phyloP scores from a whole-genome alignment of 2,797 vertebrate genomes.

The Staurois parvus region DNA sequence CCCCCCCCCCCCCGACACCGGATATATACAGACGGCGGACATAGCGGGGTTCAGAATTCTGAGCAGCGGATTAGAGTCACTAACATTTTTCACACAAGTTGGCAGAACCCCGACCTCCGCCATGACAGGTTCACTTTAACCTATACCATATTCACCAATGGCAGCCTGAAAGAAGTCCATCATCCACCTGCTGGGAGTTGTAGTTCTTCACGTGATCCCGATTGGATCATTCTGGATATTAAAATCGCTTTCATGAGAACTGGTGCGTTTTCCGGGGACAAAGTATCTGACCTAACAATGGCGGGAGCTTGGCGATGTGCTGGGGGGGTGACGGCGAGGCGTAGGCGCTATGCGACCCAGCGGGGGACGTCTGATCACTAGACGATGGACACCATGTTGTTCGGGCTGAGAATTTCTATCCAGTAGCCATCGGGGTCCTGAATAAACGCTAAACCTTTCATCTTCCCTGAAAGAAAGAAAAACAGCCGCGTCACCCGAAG shows the following conservation, averaged over 20 bases:
- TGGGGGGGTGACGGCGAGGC: neutral
- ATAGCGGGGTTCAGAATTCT: too few relatives aligned
- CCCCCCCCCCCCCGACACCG: too few relatives aligned
- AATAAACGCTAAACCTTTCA: conserved; percentile 97
- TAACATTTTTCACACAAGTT: too few relatives aligned
- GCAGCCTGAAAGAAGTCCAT: too few relatives aligned
- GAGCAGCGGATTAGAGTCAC: too few relatives aligned
- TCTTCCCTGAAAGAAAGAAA: conserved; percentile 85
- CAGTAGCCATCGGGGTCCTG: conserved; percentile 99
- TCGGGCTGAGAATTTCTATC: conserved; percentile 98
- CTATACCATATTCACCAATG: too few relatives aligned
- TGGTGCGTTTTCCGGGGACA: too few relatives aligned
- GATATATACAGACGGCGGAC: too few relatives aligned
- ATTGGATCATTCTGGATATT: neutral
- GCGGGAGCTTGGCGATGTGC: neutral
- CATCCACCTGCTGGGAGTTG: neutral
- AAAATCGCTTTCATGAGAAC: neutral
- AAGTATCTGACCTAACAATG: neutral
- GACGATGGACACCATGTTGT: conserved; percentile 86
- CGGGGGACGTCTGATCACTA: conserved; percentile 61
- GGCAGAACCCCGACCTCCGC: neutral
- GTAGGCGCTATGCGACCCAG: too few relatives aligned
- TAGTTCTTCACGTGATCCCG: neutral
- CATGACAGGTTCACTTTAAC: neutral
- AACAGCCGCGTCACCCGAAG: too few relatives aligned